These are phyloP conservation scores for Xylota segnis DNA, from an alignment of 2,888 invertebrate genomes.

Conservation along the genomic window DNA sequence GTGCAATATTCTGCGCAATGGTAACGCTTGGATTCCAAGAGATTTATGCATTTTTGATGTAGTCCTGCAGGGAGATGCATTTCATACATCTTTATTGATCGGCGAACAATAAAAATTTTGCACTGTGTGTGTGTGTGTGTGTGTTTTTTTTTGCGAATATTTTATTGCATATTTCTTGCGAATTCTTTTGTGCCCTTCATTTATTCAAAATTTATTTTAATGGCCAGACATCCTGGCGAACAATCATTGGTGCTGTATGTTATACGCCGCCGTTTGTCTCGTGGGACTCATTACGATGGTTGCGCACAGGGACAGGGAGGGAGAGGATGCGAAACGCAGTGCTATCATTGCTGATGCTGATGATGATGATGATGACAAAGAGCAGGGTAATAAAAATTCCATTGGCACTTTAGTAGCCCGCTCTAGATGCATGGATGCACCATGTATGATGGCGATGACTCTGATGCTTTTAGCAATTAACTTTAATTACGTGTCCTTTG, in stretches of 20 bases:
- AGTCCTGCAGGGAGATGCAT: conserved; percentile 42
- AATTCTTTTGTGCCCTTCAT: conserved; percentile 59
- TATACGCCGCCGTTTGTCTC: conserved; percentile 49
- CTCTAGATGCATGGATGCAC: conserved; percentile 55
- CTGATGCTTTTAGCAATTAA: conserved; percentile 74
- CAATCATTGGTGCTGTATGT: conserved; percentile 52
- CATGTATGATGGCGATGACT: conserved; percentile 32
- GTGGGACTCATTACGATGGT: conserved; percentile 68
- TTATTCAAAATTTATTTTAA: conserved; percentile 75
- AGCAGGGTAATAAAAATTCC: conserved; percentile 75
- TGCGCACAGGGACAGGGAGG: neutral
- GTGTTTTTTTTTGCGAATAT: neutral
- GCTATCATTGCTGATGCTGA: conserved; percentile 28
- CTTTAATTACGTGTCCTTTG: conserved; percentile 74
- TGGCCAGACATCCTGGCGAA: conserved; percentile 66
- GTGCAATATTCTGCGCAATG: conserved; percentile 30
- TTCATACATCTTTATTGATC: conserved; percentile 58
- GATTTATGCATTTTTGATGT: conserved; percentile 73
- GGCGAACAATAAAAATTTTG: conserved; percentile 26
- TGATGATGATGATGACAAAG: conserved; percentile 64
- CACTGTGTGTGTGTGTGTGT: no score
- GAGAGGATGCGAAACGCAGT: conserved; percentile 40
- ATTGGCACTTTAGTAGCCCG: conserved; percentile 69
- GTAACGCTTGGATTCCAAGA: conserved; percentile 31
- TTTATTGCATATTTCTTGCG: conserved; percentile 64